These are phyloP conservation scores for Aporrectodea caliginosa DNA, from an alignment of 1,140 invertebrate species.

Conservation along the genomic window DNA sequence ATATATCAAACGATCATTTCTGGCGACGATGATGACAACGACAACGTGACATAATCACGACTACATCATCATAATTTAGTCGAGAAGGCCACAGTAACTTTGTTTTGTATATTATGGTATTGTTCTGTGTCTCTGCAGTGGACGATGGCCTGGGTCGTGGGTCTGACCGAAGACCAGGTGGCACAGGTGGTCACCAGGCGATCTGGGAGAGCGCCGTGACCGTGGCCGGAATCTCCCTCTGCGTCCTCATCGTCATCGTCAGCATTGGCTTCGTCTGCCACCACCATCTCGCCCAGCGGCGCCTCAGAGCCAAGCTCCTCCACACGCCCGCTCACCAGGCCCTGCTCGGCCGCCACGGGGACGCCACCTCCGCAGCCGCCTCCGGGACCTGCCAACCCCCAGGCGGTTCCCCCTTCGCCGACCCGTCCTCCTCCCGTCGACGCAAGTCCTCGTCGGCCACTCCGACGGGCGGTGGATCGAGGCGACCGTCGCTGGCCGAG, in stretches of 20 bases:
- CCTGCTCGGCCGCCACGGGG: conserved; percentile 20
- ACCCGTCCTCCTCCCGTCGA: background rate
- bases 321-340: conserved; percentile 23
- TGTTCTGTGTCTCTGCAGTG: too few relatives aligned
- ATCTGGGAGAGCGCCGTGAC: conserved; percentile 32
- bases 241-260: conserved; percentile 22
- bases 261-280: conserved; percentile 15
- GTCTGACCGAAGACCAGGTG: too few relatives aligned
- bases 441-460: background rate
- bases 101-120: too few relatives aligned
- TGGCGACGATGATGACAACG: too few relatives aligned
- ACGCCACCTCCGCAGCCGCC: background rate
- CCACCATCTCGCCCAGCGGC: conserved; percentile 1
- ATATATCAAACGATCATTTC: too few relatives aligned
- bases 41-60: too few relatives aligned
- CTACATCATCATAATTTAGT: too few relatives aligned
- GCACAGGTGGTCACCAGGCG: background rate
- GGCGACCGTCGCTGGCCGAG: background rate
- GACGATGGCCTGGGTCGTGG: too few relatives aligned
- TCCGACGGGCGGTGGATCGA: background rate
- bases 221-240: conserved; percentile 25
- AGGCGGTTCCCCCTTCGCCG: background rate
- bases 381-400: background rate
- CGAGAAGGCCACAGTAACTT: too few relatives aligned
- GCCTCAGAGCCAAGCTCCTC: background rate